Conservation (phyloP, 2,797 vertebrate genomes). For the Kryptolebias ocellatus region DNA sequence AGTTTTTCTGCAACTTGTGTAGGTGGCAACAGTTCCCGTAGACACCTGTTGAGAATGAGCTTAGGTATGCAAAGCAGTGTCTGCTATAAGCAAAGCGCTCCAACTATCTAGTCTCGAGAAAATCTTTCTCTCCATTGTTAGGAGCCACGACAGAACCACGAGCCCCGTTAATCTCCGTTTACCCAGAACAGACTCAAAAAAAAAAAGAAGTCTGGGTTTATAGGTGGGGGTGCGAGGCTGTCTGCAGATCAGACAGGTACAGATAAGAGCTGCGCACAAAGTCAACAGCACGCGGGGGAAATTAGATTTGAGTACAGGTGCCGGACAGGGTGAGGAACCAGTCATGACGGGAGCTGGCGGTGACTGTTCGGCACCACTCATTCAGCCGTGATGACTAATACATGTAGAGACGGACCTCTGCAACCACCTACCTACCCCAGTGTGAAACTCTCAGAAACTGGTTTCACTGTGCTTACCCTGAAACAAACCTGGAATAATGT, state of each 20-base stretch:
- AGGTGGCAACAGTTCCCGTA: constrained; percentile 22
- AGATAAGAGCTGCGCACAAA: constrained; percentile 48
- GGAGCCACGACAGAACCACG: background rate
- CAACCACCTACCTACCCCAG: constrained; percentile 17
- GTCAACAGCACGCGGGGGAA: constrained; percentile 48
- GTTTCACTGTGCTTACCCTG: background rate
- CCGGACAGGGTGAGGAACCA: constrained; percentile 29
- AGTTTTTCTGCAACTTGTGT: constrained; percentile 40
- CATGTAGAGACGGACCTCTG: constrained; percentile 15
- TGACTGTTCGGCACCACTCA: constrained; percentile 45
- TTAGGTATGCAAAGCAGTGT: constrained; percentile 47
- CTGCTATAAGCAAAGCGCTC: constrained; percentile 8
- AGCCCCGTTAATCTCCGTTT: background rate
- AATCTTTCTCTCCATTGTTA: constrained; percentile 2
- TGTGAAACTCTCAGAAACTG: constrained; percentile 14
- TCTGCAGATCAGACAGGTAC: constrained; percentile 27
- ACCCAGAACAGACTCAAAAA: constrained; percentile 7
- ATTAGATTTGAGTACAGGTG: constrained; percentile 55
- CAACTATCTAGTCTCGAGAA: constrained; percentile 1
- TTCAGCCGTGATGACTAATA: constrained; percentile 55
- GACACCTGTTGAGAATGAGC: constrained; percentile 35
- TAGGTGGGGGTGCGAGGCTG: background rate
- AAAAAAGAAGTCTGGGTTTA: constrained; percentile 10
- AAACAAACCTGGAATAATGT: constrained; percentile 5
- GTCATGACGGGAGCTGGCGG: constrained; percentile 50